phyloP scores from a whole-genome alignment of 2,797 vertebrate species.

The Acanthis flammea region DNA sequence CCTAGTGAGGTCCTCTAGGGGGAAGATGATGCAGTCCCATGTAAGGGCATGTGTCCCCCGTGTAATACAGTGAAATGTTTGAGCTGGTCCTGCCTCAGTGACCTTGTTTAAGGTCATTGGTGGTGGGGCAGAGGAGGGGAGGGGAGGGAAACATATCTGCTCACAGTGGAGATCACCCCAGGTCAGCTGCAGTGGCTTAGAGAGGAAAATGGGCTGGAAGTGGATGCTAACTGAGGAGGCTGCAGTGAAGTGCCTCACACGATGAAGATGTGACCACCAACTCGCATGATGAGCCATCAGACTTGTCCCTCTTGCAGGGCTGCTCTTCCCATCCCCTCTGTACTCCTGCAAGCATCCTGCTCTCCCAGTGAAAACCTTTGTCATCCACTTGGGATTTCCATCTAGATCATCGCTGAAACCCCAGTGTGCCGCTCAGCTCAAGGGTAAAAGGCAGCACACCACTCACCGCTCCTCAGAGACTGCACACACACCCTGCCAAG shows the following conservation, averaged over 20 bases:
- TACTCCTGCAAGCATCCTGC: not conserved
- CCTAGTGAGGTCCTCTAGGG: not conserved
- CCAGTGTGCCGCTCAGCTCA: rapidly evolving
- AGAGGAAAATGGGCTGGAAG: not conserved
- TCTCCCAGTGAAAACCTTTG: not conserved
- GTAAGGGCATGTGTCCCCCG: not conserved
- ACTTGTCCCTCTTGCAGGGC: not conserved
- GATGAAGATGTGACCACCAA: not conserved
- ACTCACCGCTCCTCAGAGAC: not conserved
- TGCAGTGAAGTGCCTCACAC: not conserved
- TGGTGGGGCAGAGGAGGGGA: not conserved
- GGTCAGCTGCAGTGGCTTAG: not conserved
- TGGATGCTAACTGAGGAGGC: not conserved
- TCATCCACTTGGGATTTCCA: not conserved
- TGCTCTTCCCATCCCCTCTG: not conserved
- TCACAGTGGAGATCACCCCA: not conserved
- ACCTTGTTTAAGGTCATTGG: not conserved
- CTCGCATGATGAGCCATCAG: rapidly evolving
- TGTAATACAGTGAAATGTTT: not conserved
- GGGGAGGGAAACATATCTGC: not conserved
- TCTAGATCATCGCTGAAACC: not conserved
- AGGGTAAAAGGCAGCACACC: not conserved
- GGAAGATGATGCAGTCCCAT: not conserved
- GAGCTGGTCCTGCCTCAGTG: rapidly evolving
- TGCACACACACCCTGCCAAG: not conserved